Evolutionary conservation across 2,888 invertebrate species (phyloP).

Genomic region (Sminthurides aquaticus): DNA sequence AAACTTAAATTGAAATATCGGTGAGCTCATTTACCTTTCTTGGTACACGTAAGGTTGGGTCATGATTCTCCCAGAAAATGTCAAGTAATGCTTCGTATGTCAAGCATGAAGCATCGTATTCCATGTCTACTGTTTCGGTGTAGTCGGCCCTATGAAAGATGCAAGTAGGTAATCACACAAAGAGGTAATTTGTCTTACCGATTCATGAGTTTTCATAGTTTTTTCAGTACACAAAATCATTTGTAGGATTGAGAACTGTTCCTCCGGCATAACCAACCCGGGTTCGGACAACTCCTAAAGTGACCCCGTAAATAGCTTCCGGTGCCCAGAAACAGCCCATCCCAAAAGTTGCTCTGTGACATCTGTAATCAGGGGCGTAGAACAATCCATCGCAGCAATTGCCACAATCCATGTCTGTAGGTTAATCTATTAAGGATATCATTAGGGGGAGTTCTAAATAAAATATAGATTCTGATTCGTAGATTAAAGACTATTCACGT

Average conservation of each 20-base stretch:
- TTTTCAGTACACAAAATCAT: conserved; percentile 48
- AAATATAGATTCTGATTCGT: too few relatives aligned
- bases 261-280: conserved; percentile 93
- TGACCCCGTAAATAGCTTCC: conserved; percentile 72
- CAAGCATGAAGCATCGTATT: conserved; percentile 73
- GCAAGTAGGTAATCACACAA: too few relatives aligned
- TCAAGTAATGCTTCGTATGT: conserved; percentile 67
- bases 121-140: conserved; percentile 87
- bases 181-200: conserved; percentile 1
- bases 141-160: conserved; percentile 71
- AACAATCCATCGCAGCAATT: conserved; percentile 49
- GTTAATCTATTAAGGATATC: too few relatives aligned
- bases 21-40: conserved; percentile 31
- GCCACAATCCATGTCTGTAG: neutral
- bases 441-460: too few relatives aligned
- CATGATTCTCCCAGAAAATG: conserved; percentile 88
- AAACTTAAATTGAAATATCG: too few relatives aligned
- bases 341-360: conserved; percentile 73
- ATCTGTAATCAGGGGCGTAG: conserved; percentile 59
- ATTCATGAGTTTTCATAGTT: neutral
- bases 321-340: conserved; percentile 94
- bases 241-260: conserved; percentile 68
- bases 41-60: conserved; percentile 59
- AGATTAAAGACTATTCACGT: too few relatives aligned
- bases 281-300: conserved; percentile 72